Evolutionary conservation across 2,888 invertebrate genomes (phyloP).

Genomic region (Miltochrista miniata): DNA sequence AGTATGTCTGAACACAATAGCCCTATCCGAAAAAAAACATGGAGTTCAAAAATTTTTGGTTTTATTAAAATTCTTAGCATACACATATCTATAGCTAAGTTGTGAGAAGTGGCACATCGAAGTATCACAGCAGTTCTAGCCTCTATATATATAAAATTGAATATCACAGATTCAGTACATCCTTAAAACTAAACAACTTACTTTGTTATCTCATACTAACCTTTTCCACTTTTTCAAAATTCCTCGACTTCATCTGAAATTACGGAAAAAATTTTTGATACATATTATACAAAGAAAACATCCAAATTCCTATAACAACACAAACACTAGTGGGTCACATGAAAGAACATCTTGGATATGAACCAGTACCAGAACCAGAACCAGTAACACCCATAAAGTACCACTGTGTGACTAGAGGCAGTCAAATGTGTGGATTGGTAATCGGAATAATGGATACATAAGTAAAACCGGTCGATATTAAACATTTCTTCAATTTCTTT

Average conservation of each 20-base stretch:
- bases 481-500: no score
- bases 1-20: conserved; percentile 78
- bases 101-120: background rate
- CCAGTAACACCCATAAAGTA: no score
- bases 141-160: background rate
- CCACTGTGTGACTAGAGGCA: no score
- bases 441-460: no score
- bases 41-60: conserved; percentile 41
- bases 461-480: no score
- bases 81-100: conserved; percentile 12
- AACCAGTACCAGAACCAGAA: no score
- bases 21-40: conserved; percentile 78
- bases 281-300: background rate
- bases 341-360: no score
- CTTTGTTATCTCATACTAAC: conserved; percentile 83
- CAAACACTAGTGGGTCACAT: no score
- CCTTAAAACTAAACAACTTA: conserved; percentile 40
- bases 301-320: no score
- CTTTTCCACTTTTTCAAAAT: conserved; percentile 99
- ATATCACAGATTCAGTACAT: conserved; percentile 12
- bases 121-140: conserved; percentile 1
- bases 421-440: no score
- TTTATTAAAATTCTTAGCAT: conserved; percentile 57
- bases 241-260: conserved; percentile 97
- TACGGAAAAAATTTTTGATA: no score